Percentiles rank a stretch among this genome's conserved stretches.
phyloP scores from a whole-genome alignment of 2,888 invertebrate genomes.

The Molanna angustata region DNA sequence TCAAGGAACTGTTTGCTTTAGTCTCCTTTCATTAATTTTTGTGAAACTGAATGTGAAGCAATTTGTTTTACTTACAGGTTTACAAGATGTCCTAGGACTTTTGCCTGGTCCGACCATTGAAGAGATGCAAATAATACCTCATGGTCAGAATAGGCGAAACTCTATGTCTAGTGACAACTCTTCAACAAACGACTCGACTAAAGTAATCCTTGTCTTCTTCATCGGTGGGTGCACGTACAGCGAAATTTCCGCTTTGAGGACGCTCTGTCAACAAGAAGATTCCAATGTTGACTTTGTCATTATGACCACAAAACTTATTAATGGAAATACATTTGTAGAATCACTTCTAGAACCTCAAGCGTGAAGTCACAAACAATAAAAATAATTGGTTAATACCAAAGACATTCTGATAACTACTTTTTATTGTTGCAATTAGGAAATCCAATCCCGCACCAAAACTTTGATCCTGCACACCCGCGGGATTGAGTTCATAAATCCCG shows the following conservation, averaged over 20 bases:
- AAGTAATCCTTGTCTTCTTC: conserved; percentile 88
- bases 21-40: no score
- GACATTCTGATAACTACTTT: no score
- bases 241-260: conserved; percentile 78
- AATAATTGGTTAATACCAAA: no score
- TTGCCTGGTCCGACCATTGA: conserved; percentile 78
- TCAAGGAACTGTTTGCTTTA: not conserved
- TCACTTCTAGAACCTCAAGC: conserved; percentile 66
- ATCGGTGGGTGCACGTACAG: conserved; percentile 97
- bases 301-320: conserved; percentile 89
- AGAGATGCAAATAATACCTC: conserved; percentile 60
- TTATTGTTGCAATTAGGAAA: no score
- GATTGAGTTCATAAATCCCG: no score
- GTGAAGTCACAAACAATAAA: no score
- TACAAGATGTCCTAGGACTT: conserved; percentile 79
- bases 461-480: no score
- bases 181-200: conserved; percentile 55
- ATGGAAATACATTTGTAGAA: conserved; percentile 82
- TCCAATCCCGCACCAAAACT: no score
- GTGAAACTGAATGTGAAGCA: conserved; percentile 41
- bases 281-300: conserved; percentile 86
- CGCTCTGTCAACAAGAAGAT: conserved; percentile 73
- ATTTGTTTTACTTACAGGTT: conserved; percentile 46
- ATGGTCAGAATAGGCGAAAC: conserved; percentile 55
- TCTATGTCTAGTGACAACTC: conserved; percentile 60